phyloP scores from a whole-genome alignment of 2,113 vertebrate species.

The Megalops atlanticus region DNA sequence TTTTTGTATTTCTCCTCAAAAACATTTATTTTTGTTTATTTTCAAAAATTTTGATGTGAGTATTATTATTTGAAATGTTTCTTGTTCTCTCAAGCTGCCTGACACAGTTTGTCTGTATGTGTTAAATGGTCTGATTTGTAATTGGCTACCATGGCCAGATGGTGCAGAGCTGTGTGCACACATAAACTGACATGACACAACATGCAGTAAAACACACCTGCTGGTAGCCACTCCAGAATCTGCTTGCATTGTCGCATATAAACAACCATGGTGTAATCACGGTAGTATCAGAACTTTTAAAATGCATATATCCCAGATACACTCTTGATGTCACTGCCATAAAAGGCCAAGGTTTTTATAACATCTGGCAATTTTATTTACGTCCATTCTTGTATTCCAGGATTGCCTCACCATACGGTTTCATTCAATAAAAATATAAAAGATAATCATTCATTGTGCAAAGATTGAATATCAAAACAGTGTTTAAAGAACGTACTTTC shows the following conservation, averaged over 20 bases:
- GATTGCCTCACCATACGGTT: too few relatives aligned
- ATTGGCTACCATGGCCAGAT: background rate
- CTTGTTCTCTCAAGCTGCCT: constrained; percentile 2
- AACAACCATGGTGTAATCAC: background rate
- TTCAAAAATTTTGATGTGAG: background rate
- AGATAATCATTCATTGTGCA: background rate
- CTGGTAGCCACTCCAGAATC: background rate
- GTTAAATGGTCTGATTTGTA: constrained; percentile 14
- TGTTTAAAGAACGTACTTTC: background rate
- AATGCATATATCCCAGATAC: background rate
- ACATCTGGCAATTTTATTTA: background rate
- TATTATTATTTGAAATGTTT: background rate
- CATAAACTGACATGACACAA: background rate
- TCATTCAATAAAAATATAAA: background rate
- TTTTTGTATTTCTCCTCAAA: background rate
- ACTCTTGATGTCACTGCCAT: background rate
- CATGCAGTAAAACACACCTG: constrained; percentile 1
- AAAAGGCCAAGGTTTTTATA: background rate
- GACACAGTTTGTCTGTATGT: background rate
- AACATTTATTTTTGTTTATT: background rate
- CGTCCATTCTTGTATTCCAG: too few relatives aligned
- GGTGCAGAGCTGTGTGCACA: constrained; percentile 7
- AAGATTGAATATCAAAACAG: background rate
- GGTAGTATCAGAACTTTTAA: background rate
- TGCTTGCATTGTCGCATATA: background rate